A percentile compares a stretch with the other conserved stretches of the same genome.
phyloP scores from a whole-genome alignment of 2,888 invertebrate genomes.

The Iphiclides podalirius region DNA sequence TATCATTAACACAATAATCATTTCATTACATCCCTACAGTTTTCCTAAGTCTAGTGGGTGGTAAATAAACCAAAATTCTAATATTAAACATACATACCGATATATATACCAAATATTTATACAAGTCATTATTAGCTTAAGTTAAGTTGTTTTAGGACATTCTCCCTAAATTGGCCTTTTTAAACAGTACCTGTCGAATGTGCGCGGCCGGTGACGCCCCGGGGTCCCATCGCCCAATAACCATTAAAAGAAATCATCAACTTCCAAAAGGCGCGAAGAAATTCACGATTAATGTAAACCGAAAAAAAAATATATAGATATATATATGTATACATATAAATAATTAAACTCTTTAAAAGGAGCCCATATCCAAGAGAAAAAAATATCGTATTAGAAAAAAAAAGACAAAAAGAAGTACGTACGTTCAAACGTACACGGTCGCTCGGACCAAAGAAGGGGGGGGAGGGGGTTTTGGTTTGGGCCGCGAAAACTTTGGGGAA shows the following conservation, averaged over 20 bases:
- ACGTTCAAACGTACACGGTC: slow-evolving; percentile 46
- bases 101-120: slow-evolving; percentile 80
- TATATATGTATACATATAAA: too few relatives aligned
- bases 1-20: slow-evolving; percentile 74
- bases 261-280: slow-evolving; percentile 36
- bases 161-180: slow-evolving; percentile 76
- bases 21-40: slow-evolving; percentile 73
- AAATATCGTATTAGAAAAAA: slow-evolving; percentile 37
- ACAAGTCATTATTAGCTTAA: slow-evolving; percentile 77
- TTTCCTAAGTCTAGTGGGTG: slow-evolving; percentile 78
- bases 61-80: slow-evolving; percentile 80
- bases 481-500: slow-evolving; percentile 37
- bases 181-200: slow-evolving; percentile 73
- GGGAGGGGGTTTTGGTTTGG: slow-evolving; percentile 31
- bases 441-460: slow-evolving; percentile 27
- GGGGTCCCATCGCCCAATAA: slow-evolving; percentile 36
- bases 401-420: slow-evolving; percentile 52
- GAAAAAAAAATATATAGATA: neutral
- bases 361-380: slow-evolving; percentile 69
- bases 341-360: slow-evolving; percentile 54
- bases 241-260: slow-evolving; percentile 72
- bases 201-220: slow-evolving; percentile 39
- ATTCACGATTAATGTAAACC: slow-evolving; percentile 34
- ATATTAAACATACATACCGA: slow-evolving; percentile 79
- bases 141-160: slow-evolving; percentile 77